phyloP scores from a whole-genome alignment of 2,888 invertebrate species.

The Platycheirus rosarum region DNA sequence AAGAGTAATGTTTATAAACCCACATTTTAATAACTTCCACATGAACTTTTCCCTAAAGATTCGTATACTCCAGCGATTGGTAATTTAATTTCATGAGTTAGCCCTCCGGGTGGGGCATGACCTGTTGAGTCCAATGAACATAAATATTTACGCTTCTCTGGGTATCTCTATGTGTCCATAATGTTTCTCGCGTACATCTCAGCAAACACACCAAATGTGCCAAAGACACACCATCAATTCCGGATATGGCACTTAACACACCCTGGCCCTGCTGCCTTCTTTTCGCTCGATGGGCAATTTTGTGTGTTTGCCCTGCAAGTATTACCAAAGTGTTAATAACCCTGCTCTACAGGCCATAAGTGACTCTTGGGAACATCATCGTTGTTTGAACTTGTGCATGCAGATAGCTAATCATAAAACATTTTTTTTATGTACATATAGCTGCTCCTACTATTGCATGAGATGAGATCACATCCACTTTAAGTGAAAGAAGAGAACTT shows the following conservation, averaged over 20 bases:
- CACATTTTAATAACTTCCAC: constrained; percentile 55
- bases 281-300: constrained; percentile 43
- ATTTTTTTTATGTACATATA: constrained; percentile 53
- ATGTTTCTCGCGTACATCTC: constrained; percentile 21
- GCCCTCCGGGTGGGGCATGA: constrained; percentile 39
- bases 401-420: constrained; percentile 69
- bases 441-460: constrained; percentile 11
- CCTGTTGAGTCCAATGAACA: constrained; percentile 58
- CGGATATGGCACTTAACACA: constrained; percentile 43
- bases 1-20: constrained; percentile 49
- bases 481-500: neutral
- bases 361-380: constrained; percentile 34
- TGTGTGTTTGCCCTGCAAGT: constrained; percentile 52
- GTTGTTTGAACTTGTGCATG: constrained; percentile 28
- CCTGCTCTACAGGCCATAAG: constrained; percentile 54
- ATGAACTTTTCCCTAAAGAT: constrained; percentile 43
- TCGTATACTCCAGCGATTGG: constrained; percentile 24
- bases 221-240: constrained; percentile 24
- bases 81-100: constrained; percentile 55
- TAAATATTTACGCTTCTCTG: constrained; percentile 59
- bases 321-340: constrained; percentile 67
- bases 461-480: constrained; percentile 25
- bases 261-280: constrained; percentile 14
- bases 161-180: constrained; percentile 6
- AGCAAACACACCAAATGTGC: constrained; percentile 30